phyloP scores from a whole-genome alignment of 2,113 vertebrate species.

The Lophius piscatorius region DNA sequence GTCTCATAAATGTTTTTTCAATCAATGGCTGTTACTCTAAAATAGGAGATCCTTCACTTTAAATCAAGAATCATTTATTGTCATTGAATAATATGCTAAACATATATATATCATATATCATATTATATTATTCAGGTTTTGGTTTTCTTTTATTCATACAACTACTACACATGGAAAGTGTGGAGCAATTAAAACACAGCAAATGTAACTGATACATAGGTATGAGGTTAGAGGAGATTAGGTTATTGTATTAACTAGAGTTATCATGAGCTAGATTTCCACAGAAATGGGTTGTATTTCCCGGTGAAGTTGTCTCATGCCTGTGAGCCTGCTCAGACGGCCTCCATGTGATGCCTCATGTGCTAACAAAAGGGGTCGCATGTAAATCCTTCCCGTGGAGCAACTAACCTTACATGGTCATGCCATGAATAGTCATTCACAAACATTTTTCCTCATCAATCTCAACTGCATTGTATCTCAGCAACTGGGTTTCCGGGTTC shows the following conservation, averaged over 20 bases:
- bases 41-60: no score
- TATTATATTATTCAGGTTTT: no score
- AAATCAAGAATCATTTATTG: no score
- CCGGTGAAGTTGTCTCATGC: constrained; percentile 45
- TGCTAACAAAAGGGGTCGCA: constrained; percentile 57
- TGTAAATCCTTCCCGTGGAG: constrained; percentile 64
- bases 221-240: not conserved
- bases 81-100: no score
- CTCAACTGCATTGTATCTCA: constrained; percentile 1
- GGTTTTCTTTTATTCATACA: no score
- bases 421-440: constrained; percentile 49
- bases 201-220: not conserved
- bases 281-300: constrained; percentile 31
- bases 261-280: not conserved
- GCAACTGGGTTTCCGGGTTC: not conserved
- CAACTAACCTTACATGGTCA: constrained; percentile 64
- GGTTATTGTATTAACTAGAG: not conserved
- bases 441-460: constrained; percentile 15
- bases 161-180: no score
- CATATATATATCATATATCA: no score
- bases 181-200: no score
- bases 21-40: no score
- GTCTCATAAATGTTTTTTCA: no score
- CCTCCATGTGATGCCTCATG: constrained; percentile 79
- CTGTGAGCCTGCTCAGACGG: constrained; percentile 39